These are phyloP conservation scores for Camponotus pennsylvanicus DNA, from an alignment of 1,140 invertebrate genomes.

Conservation along the genomic window DNA sequence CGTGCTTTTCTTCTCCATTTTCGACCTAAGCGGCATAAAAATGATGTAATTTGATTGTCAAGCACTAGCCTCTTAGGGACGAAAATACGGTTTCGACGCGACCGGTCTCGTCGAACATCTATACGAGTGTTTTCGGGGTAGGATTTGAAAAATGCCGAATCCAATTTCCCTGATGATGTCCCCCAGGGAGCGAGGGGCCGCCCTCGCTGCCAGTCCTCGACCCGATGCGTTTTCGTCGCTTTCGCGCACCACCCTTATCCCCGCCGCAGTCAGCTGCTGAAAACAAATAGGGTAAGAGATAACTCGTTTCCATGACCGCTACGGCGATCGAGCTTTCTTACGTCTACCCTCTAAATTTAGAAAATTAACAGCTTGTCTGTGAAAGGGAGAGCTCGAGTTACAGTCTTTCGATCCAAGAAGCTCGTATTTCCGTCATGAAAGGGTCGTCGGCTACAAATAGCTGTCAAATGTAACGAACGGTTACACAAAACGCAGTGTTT, in stretches of 20 bases:
- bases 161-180: conserved; percentile 85
- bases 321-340: conserved; percentile 44
- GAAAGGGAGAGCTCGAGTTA: conserved; percentile 48
- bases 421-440: conserved; percentile 48
- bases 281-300: conserved; percentile 83
- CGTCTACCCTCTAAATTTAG: conserved; percentile 63
- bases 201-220: conserved; percentile 54
- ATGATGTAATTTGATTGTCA: conserved; percentile 71
- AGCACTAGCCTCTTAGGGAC: conserved; percentile 67
- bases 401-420: conserved; percentile 17
- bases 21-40: conserved; percentile 51
- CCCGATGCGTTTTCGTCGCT: conserved; percentile 71
- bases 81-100: conserved; percentile 71
- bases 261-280: conserved; percentile 73
- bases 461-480: conserved; percentile 49
- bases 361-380: conserved; percentile 70
- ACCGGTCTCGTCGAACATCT: conserved; percentile 64
- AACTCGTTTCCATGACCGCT: conserved; percentile 71
- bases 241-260: conserved; percentile 70
- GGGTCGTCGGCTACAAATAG: conserved; percentile 29
- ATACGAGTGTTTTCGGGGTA: conserved; percentile 74
- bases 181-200: conserved; percentile 74
- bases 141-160: conserved; percentile 83
- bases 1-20: neutral
- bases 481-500: conserved; percentile 38